Percentiles rank a stretch among this genome's conserved stretches.
Evolutionary conservation across 2,888 invertebrate species (phyloP).

Genomic region (Pterobdella sp.): DNA sequence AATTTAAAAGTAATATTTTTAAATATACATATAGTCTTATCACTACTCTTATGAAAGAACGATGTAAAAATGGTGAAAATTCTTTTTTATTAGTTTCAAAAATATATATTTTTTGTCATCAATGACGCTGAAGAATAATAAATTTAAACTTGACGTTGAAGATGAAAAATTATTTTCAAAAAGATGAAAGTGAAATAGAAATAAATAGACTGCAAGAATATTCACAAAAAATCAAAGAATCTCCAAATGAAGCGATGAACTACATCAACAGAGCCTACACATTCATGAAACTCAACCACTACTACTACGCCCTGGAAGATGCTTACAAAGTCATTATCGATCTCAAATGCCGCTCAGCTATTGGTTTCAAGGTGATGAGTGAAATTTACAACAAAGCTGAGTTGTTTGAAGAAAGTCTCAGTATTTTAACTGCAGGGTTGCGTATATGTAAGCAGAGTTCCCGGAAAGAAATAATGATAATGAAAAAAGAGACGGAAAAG

Average conservation of each 20-base stretch:
- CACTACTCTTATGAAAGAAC: too few relatives aligned
- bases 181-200: slow-evolving; percentile 17
- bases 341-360: slow-evolving; percentile 6
- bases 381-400: slow-evolving; percentile 15
- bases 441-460: slow-evolving; percentile 7
- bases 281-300: slow-evolving; percentile 22
- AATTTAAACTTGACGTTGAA: slow-evolving; percentile 4
- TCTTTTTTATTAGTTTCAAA: background rate
- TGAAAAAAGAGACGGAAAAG: slow-evolving; percentile 16
- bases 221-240: slow-evolving; percentile 7
- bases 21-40: too few relatives aligned
- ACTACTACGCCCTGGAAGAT: slow-evolving; percentile 26
- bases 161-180: slow-evolving; percentile 2
- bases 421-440: slow-evolving; percentile 4
- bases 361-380: slow-evolving; percentile 22
- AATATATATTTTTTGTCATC: background rate
- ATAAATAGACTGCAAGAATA: slow-evolving; percentile 19
- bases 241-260: slow-evolving; percentile 15
- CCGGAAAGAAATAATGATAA: slow-evolving; percentile 9
- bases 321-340: slow-evolving; percentile 22
- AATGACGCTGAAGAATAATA: background rate
- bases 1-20: too few relatives aligned
- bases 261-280: slow-evolving; percentile 12
- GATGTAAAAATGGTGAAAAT: background rate
- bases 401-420: slow-evolving; percentile 18